Conservation (phyloP, 2,113 vertebrate genomes). For the Paratilapia polleni region DNA sequence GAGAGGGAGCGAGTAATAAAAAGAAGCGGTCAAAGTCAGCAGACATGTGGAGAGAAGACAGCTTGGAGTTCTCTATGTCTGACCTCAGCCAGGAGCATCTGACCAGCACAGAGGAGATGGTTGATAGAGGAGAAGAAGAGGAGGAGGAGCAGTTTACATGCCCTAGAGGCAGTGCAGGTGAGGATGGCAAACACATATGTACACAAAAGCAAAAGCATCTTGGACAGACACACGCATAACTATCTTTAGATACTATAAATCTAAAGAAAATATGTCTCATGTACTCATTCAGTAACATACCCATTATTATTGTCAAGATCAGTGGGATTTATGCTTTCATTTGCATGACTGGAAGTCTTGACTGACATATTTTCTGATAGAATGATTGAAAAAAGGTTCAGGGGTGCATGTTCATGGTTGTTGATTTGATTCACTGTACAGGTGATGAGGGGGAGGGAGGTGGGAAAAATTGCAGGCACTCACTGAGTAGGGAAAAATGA, state of each 20-base stretch:
- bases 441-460: constrained; percentile 3
- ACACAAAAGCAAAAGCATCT: background rate
- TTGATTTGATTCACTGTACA: constrained; percentile 25
- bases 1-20: constrained; percentile 85
- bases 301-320: background rate
- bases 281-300: background rate
- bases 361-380: background rate
- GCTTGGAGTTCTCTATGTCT: constrained; percentile 93
- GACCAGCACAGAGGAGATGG: constrained; percentile 96
- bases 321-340: background rate
- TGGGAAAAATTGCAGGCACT: constrained; percentile 18
- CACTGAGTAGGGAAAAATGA: background rate
- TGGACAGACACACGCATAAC: background rate
- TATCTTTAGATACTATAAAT: background rate
- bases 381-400: background rate
- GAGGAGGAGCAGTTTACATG: constrained; percentile 67
- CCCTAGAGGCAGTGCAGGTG: constrained; percentile 58
- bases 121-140: constrained; percentile 85
- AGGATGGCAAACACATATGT: background rate
- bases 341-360: background rate
- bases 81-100: constrained; percentile 97
- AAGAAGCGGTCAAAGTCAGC: constrained; percentile 98
- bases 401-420: background rate
- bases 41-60: constrained; percentile 97
- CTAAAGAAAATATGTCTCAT: background rate